These are phyloP conservation scores for Pardosa pseudoannulata DNA, from an alignment of 2,888 invertebrate species.

Conservation along the genomic window DNA sequence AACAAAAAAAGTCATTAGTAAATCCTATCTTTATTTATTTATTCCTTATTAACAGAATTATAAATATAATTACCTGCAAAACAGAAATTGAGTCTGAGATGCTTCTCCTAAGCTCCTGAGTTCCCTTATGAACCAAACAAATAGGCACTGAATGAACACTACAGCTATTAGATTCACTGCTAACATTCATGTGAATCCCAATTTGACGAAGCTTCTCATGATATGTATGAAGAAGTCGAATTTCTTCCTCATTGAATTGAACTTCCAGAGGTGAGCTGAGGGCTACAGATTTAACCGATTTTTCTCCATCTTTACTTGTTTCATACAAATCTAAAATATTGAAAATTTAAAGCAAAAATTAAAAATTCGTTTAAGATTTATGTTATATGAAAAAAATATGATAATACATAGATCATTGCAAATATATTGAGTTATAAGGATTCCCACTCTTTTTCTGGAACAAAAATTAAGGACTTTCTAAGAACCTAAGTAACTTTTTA, in stretches of 20 bases:
- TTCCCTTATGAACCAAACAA: constrained; percentile 82
- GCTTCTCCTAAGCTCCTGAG: constrained; percentile 79
- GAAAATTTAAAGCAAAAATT: too few relatives aligned
- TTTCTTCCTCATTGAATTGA: constrained; percentile 79
- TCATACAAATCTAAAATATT: constrained; percentile 48
- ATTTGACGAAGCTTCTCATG: constrained; percentile 81
- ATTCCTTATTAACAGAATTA: too few relatives aligned
- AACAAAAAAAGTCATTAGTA: too few relatives aligned
- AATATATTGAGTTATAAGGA: too few relatives aligned
- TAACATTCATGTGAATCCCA: constrained; percentile 81
- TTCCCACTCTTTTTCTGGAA: too few relatives aligned
- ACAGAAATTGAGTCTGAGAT: neutral
- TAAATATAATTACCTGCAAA: constrained; percentile 1
- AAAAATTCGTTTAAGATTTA: too few relatives aligned
- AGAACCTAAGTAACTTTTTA: too few relatives aligned
- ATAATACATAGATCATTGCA: too few relatives aligned
- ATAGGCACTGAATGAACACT: constrained; percentile 81
- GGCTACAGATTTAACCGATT: constrained; percentile 24
- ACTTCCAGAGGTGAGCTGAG: constrained; percentile 75
- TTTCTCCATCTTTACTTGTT: constrained; percentile 19
- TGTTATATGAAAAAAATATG: too few relatives aligned
- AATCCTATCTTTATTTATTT: too few relatives aligned
- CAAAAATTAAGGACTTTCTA: too few relatives aligned
- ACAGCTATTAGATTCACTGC: constrained; percentile 78
- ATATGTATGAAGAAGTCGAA: constrained; percentile 81